Evolutionary conservation across 2,888 invertebrate species (phyloP), one percentile per base, ranked within the genome.

Genomic region (Meliscaeva auricollis): DNA sequence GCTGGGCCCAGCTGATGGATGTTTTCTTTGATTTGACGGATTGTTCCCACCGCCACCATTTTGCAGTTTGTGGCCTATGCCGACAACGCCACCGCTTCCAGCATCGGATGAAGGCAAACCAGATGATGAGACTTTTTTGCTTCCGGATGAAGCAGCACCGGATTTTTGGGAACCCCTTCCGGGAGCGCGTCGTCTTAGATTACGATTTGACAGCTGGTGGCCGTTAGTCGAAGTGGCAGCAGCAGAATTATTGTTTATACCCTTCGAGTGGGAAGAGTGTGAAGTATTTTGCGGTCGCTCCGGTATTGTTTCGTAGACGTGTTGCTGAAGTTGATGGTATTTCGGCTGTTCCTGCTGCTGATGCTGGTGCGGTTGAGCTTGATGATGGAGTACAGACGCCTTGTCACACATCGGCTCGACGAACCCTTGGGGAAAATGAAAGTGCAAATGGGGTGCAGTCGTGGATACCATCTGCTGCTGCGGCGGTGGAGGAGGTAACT

Each of bases 251-350:
- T 80, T 84, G 84, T 80, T 80, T 80, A 66, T 66, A 5, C 75
- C 75, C 54, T 50, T 69, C 13, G 79, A 44, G 38, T 76, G 76
- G 62, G 62, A 64, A 2, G 68, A 44, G 30, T 60, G 48, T 11
- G 77, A 8, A 11, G 76, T 50, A 20, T 80, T 68, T 72, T 85
- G 85, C 46, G 85, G 89, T 7, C 89, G 88, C 73, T 89, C 89
- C 6, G 88, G 88, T 48, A 89, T 89, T 62, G 89, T 89, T 87
- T 89, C 89, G 74, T 89, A 89, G 50, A 89, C 89, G 73, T 89
- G 89, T 87, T 17, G 85, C 20, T 87, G 88, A 41, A 89, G 87
- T 69, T 89, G 88, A 38, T 87, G 87, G 56, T 66, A 50, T 85
- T 88, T 77, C n/a, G 69, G 77, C 48, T 82, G 62, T 20, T 70